These are phyloP conservation scores for Eupeodes luniger DNA, from an alignment of 2,888 invertebrate species.

Conservation along the genomic window DNA sequence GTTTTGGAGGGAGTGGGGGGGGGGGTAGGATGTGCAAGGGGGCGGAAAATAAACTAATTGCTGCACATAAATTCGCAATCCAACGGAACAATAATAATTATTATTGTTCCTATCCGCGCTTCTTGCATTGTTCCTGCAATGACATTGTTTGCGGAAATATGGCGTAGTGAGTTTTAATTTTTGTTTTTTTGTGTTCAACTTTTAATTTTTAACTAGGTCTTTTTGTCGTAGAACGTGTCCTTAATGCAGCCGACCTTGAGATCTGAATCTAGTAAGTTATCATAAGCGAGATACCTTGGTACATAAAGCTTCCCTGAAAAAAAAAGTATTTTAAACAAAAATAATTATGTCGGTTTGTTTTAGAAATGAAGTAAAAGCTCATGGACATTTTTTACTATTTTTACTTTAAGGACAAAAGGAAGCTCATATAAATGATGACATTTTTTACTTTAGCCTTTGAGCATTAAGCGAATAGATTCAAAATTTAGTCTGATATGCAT, in stretches of 20 bases:
- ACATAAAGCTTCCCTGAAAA: background rate
- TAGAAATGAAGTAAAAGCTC: background rate
- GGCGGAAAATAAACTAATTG: slow-evolving; percentile 59
- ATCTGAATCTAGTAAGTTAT: slow-evolving; percentile 1
- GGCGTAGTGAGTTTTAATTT: slow-evolving; percentile 3
- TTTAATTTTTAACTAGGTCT: background rate
- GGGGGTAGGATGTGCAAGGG: background rate
- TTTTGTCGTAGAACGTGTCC: background rate
- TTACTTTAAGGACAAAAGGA: no score
- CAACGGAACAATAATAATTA: slow-evolving; percentile 65
- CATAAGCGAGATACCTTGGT: no score
- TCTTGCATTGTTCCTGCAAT: slow-evolving; percentile 46
- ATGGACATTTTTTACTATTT: background rate
- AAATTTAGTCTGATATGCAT: no score
- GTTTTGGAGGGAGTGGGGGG: background rate
- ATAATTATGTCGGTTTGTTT: background rate
- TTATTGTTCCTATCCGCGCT: slow-evolving; percentile 52
- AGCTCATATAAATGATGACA: no score
- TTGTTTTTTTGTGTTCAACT: background rate
- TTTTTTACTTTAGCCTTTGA: no score
- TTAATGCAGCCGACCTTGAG: slow-evolving; percentile 1
- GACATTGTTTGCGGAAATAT: slow-evolving; percentile 44
- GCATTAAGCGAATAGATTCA: no score
- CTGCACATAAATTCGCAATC: slow-evolving; percentile 67
- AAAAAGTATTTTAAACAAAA: background rate